Evolutionary conservation across 2,113 vertebrate genomes (phyloP).

Genomic region (Furnarius figulus): DNA sequence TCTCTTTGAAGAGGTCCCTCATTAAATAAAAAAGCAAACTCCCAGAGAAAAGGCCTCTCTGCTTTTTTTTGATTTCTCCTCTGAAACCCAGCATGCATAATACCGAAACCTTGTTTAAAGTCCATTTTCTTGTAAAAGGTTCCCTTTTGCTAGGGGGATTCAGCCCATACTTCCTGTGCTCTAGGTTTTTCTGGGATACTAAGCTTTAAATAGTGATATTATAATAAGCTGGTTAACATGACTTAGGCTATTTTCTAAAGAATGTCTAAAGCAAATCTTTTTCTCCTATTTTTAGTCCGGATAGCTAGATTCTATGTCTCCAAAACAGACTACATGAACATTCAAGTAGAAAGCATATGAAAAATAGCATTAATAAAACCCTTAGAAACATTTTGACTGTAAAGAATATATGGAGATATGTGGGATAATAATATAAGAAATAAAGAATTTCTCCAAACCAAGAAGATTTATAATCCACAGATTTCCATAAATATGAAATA

Average conservation of each 20-base stretch:
- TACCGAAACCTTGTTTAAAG: conserved; percentile 2
- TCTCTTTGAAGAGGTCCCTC: conserved; percentile 58
- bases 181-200: not conserved
- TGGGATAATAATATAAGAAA: not conserved
- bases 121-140: conserved; percentile 31
- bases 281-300: not conserved
- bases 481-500: conserved; percentile 21
- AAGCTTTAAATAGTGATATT: not conserved
- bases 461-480: conserved; percentile 24
- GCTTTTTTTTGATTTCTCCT: conserved; percentile 44
- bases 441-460: not conserved
- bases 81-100: conserved; percentile 33
- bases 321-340: not conserved
- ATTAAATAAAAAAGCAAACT: conserved; percentile 62
- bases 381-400: not conserved
- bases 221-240: not conserved
- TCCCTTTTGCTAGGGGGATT: not conserved
- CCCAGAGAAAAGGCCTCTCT: conserved; percentile 15
- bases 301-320: not conserved
- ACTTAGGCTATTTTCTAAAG: not conserved
- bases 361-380: conserved; percentile 29
- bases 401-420: not conserved
- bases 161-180: not conserved
- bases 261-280: not conserved
- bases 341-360: not conserved